Percentiles rank a stretch among this genome's conserved stretches.
Evolutionary conservation across 2,113 vertebrate species (phyloP).

Genomic region (Empidonax traillii): DNA sequence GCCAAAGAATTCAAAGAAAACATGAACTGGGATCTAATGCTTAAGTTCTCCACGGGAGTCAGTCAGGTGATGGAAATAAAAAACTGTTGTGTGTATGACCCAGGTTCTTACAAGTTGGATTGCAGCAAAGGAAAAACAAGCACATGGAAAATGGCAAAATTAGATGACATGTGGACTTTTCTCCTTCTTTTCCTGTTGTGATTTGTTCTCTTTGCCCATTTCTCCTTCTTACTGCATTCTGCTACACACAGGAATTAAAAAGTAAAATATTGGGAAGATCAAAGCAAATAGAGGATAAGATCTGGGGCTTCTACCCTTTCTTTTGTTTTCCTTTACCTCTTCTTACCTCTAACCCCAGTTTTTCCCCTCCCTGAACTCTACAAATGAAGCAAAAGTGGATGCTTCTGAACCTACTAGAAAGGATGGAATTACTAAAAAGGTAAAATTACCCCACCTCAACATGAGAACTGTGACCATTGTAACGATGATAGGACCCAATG

Average conservation of each 20-base stretch:
- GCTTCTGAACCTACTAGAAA: background rate
- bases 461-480: background rate
- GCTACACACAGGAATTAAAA: background rate
- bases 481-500: background rate
- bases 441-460: background rate
- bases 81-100: slow-evolving; percentile 2
- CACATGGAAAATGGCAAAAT: slow-evolving; percentile 20
- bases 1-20: slow-evolving; percentile 56
- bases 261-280: background rate
- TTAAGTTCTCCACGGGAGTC: slow-evolving; percentile 37
- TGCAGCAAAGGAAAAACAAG: slow-evolving; percentile 21
- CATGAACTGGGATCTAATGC: slow-evolving; percentile 30
- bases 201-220: background rate
- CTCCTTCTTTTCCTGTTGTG: background rate
- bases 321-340: background rate
- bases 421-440: background rate
- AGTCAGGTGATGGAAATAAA: slow-evolving; percentile 59
- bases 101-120: background rate
- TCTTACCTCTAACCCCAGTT: background rate
- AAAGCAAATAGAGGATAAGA: background rate
- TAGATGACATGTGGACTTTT: background rate
- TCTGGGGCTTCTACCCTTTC: background rate
- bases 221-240: background rate
- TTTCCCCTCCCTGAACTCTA: background rate
- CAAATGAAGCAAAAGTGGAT: background rate